Evolutionary conservation across 2,113 vertebrate genomes (phyloP).

Genomic region (Sterrhoptilus dennistouni): DNA sequence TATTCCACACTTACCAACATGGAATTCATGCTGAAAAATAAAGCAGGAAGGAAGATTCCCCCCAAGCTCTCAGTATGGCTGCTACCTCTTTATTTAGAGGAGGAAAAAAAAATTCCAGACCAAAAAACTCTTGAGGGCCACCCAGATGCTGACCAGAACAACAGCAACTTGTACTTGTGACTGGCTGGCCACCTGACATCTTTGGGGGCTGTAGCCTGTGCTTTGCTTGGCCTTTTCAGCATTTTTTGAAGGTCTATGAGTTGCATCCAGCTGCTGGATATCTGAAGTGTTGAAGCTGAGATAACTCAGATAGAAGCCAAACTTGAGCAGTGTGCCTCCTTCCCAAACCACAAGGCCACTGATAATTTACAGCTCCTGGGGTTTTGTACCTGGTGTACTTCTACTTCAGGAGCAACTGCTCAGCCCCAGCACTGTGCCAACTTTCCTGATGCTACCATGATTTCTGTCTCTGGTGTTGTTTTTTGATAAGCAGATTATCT

Average conservation of each 20-base stretch:
- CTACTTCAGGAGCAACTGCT: neutral
- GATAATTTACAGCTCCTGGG: neutral
- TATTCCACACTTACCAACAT: neutral
- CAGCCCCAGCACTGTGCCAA: neutral
- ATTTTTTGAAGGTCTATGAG: neutral
- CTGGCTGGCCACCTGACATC: neutral
- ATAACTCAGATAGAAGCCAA: neutral
- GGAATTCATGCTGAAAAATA: neutral
- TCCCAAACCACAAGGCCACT: rapidly evolving
- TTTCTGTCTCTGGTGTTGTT: neutral
- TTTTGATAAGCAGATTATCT: neutral
- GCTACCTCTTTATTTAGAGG: neutral
- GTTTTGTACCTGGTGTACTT: neutral
- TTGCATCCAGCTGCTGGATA: neutral
- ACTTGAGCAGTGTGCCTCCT: neutral
- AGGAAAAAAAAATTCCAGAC: neutral
- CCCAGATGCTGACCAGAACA: neutral
- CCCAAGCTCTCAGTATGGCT: neutral
- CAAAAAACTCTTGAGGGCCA: neutral
- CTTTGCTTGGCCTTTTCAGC: neutral
- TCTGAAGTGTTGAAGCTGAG: neutral
- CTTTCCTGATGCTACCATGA: neutral
- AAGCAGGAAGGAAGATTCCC: neutral
- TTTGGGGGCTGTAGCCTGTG: neutral
- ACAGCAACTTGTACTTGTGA: rapidly evolving